Evolutionary conservation across 2,113 vertebrate species (phyloP), one percentile per base, ranked within the genome.

Genomic region (Oreochromis tanganicae): DNA sequence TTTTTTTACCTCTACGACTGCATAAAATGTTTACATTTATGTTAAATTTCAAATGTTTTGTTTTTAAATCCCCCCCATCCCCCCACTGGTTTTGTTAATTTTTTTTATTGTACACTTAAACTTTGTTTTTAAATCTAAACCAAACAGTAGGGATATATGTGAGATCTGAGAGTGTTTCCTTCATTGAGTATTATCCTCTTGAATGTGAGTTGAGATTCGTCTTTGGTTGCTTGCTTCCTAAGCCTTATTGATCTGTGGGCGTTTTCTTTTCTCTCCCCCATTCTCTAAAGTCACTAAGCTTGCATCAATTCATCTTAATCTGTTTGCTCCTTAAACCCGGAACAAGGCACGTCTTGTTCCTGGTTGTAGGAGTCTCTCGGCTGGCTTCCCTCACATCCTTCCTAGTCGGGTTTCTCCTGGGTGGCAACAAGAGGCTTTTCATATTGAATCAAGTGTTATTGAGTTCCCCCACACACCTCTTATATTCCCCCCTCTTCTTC

Each of bases 401-500:
- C 90, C 93, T 90, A 82, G 91, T 87, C 36, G 82, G 91, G 89
- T 88, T 96, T 94, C 95, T 96, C 94, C 93, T 96, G 96, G 96
- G 97, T 96, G 97, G 96, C 95, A 95, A 95, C 94, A 91, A 96
- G 95, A 94, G 90, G 95, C 95, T 96, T 96, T 97, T 95, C 94
- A 96, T 95, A 97, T 96, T 88, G 93, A 97, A 97, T 97, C 94
- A 96, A 96, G 95, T 96, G 95, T 96, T 96, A 96, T 96, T 96
- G 95, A 97, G 96, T 96, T 96, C 93, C 94, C 93, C 94, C 90
- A 87, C 92, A 93, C 94, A 94, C 94, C 94, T 95, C 94, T 92
- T 95, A 90, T 88, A 92, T 93, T 90, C 93, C 90, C 88, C 87
- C 89, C 89, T 92, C 90, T 90, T 88, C 85, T 87, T 93, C 90